phyloP scores from a whole-genome alignment of 1,140 invertebrate species.

The Microplitis demolitor region DNA sequence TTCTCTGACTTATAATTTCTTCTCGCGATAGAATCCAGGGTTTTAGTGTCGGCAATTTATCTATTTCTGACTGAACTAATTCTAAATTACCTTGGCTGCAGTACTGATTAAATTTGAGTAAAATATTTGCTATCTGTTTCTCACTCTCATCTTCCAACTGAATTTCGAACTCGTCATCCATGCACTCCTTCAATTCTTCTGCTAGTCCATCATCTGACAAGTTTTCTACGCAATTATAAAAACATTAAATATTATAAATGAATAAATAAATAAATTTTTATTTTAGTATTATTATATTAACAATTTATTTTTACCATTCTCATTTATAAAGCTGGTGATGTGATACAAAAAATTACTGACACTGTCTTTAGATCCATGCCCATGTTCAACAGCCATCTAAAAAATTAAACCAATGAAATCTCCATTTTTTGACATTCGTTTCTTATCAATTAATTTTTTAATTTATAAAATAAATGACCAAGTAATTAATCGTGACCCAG shows the following conservation, averaged over 20 bases:
- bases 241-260: constrained; percentile 1
- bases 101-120: constrained; percentile 46
- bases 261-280: background rate
- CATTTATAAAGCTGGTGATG: constrained; percentile 42
- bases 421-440: background rate
- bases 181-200: constrained; percentile 45
- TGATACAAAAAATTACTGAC: constrained; percentile 42
- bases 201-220: constrained; percentile 39
- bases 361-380: constrained; percentile 42
- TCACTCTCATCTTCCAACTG: constrained; percentile 48
- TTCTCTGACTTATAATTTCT: constrained; percentile 12
- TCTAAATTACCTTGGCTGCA: constrained; percentile 32
- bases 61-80: constrained; percentile 35
- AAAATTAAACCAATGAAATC: background rate
- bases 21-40: constrained; percentile 39
- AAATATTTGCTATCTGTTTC: constrained; percentile 45
- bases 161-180: constrained; percentile 45
- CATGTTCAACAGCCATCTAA: constrained; percentile 49
- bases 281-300: background rate
- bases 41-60: constrained; percentile 46
- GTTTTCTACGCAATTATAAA: constrained; percentile 31
- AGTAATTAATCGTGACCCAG: too few relatives aligned
- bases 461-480: too few relatives aligned
- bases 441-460: too few relatives aligned
- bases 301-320: constrained; percentile 41